Base-by-base conservation (phyloP, 2,797 vertebrate species). In the Antennarius maculatus region DNA sequence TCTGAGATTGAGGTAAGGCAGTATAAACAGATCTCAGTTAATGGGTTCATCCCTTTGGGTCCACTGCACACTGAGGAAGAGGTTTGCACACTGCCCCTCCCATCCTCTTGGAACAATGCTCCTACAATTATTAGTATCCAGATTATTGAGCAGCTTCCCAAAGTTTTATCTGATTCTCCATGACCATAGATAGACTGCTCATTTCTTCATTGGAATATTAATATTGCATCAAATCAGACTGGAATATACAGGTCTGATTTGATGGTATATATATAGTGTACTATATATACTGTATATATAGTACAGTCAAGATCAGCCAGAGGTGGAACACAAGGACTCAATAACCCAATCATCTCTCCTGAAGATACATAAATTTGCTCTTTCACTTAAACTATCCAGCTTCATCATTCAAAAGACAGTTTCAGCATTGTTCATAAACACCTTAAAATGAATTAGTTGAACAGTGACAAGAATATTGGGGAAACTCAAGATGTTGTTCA, bases 11-110 rank as follows among this genome's bases (percentile, higher is more conserved):
- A 77, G 89, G 84, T 80, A 86, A 88, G 55, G 61, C 79, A 69
- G 74, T 70, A 82, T 83, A 88, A 91, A 91, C 87, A 88, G 71
- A 87, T 74, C 75, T 71, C 37, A 46, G 55, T 79, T 89, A 88
- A 91, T 90, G 80, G 77, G 74, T 73, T 68, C 29, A 7, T 75
- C 61, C 81, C 78, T 71, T 60, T 50, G 78, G 76, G 74, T 79
- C 57, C 14, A 28, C 75, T 47, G 72, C 34, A 67, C 60, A 18
- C 74, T 82, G 86, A 84, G 71, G 82, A 71, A 70, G 56, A 65
- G 70, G 83, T 80, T 82, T 83, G 85, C 73, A 67, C 41, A 31
- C 15, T 9, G 66, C 69, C 59, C 62, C 62, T 75, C 66, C 60
- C 53, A 46, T 56, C 70, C 63, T 70, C 50, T 64, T 66, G 61